These are phyloP conservation scores for Gadopsis marmoratus DNA, from an alignment of 2,797 vertebrate species.

Conservation along the genomic window DNA sequence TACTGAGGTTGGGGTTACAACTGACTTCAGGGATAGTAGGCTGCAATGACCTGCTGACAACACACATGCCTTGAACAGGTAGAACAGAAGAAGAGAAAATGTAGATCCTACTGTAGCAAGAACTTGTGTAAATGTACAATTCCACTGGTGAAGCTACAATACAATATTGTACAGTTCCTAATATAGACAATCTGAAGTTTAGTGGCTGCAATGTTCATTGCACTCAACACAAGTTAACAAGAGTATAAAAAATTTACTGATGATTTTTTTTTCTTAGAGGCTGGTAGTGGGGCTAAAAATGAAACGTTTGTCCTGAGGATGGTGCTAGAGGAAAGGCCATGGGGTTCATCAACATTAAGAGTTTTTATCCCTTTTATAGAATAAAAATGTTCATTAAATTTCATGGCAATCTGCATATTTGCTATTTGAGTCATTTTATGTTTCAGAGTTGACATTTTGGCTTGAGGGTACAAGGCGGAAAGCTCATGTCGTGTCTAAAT, in stretches of 20 bases:
- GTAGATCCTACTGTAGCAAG: neutral
- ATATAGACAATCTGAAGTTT: neutral
- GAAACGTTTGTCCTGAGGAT: conserved; percentile 47
- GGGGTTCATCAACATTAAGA: conserved; percentile 18
- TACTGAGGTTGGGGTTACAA: neutral
- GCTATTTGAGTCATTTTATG: conserved; percentile 1
- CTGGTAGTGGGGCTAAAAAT: neutral
- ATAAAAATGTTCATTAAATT: conserved; percentile 20
- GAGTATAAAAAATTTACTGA: neutral
- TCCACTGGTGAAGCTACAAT: neutral
- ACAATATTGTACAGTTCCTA: conserved; percentile 1
- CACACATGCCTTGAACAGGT: neutral
- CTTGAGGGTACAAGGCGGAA: neutral
- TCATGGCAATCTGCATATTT: conserved; percentile 6
- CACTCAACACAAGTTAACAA: neutral
- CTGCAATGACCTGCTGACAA: conserved; percentile 5
- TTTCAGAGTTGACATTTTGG: conserved; percentile 16
- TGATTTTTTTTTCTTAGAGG: neutral
- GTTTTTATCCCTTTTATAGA: conserved; percentile 3
- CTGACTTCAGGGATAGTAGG: neutral
- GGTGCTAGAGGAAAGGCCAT: conserved; percentile 63
- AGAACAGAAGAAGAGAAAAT: conserved; percentile 11
- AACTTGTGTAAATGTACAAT: neutral
- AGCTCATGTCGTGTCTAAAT: neutral
- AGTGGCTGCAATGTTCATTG: conserved; percentile 1